phyloP scores from a whole-genome alignment of 1,140 invertebrate genomes.

The Trigoniulus corallinus region DNA sequence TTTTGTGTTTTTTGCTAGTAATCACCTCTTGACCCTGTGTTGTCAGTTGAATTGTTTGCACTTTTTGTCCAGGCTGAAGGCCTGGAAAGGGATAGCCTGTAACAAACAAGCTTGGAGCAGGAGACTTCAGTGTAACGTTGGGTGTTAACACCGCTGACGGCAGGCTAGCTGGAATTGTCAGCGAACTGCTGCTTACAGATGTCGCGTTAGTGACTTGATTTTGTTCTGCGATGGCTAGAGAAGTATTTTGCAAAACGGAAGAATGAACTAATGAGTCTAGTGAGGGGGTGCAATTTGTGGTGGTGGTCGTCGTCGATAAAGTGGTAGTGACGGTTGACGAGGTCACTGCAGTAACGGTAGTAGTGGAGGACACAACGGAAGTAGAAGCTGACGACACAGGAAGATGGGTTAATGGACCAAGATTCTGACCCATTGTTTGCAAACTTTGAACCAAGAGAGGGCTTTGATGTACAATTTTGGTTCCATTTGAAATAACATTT shows the following conservation, averaged over 20 bases:
- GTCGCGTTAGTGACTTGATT: no score
- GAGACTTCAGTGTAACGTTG: no score
- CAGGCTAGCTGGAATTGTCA: not conserved
- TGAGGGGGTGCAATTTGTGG: no score
- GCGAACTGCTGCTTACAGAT: no score
- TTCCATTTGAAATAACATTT: not conserved
- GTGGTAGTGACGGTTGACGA: not conserved
- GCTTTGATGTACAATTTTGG: not conserved
- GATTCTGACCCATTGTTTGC: slow-evolving; percentile 7
- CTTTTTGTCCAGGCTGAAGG: slow-evolving; percentile 3
- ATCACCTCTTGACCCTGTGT: slow-evolving; percentile 10
- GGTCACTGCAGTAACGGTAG: not conserved
- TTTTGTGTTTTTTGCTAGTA: no score
- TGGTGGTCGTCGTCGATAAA: slow-evolving; percentile 2
- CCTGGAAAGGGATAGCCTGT: not conserved
- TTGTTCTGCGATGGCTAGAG: no score
- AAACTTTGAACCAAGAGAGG: not conserved
- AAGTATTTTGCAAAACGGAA: no score
- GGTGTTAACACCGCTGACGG: not conserved
- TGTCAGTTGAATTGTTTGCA: slow-evolving; percentile 10
- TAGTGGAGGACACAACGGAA: not conserved
- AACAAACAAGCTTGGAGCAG: no score
- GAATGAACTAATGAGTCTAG: no score
- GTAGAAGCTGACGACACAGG: not conserved
- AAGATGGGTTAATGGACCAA: slow-evolving; percentile 4